Evolutionary conservation across 2,797 vertebrate species (phyloP), one percentile per base, ranked within the genome.

Genomic region (Pseudochaenichthys georgianus): DNA sequence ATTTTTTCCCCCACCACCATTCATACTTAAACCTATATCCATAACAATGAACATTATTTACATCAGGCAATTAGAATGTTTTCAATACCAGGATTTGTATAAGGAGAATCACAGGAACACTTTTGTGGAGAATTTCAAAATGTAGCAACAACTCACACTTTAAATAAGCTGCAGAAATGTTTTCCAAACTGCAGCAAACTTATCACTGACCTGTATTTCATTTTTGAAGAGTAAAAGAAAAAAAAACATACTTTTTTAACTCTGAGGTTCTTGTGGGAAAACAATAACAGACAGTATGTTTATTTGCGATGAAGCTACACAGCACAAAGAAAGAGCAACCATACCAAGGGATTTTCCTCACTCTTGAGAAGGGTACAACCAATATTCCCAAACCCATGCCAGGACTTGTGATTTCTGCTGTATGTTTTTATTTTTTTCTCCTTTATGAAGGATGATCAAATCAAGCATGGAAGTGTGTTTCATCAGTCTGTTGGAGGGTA

Each of bases 221-320:
- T 92, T 93, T 38, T 91, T 92, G 88, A 93, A 91, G 81, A 86
- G 89, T 71, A 90, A 86, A 90, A 78, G 64, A n/a, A 74, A 87
- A 90, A 85, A 90, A 83, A 88, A 65, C 28, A 86, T 78, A 92
- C 85, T 90, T 93, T 89, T 89, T 90, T 88, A 93, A 93, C 89
- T 89, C 86, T 70, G 84, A 72, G 68, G 86, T 92, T 93, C 93
- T 91, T 91, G 63, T 77, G 93, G 93, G 93, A 93, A 92, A 93
- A 94, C 91, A 93, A 93, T 93, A 93, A 93, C 93, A 94, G 93
- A 90, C 91, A 92, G 91, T 92, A 92, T 94, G 93, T 94, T 93
- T 93, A 94, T 94, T 94, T 94, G 92, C 77, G 82, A 91, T 93
- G 91, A 92, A 92, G 87, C 90, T 91, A 83, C 92, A 87, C 77